These are phyloP conservation scores for Colinus virginianus DNA, from an alignment of 2,113 vertebrate species.

Conservation along the genomic window DNA sequence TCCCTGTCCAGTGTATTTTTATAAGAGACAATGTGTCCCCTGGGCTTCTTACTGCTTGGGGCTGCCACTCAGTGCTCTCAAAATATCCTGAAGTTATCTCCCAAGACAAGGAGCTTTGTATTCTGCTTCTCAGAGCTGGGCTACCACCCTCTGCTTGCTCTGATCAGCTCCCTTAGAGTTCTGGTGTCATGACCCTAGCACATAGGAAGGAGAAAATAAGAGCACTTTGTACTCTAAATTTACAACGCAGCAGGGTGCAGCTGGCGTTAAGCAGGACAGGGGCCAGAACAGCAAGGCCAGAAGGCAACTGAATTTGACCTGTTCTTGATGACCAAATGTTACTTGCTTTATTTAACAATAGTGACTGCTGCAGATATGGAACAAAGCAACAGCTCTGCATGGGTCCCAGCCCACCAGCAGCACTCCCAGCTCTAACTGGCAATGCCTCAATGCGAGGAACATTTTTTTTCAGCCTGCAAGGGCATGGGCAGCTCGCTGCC, in stretches of 20 bases:
- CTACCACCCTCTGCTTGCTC: not conserved
- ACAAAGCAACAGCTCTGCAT: not conserved
- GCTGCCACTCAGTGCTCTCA: not conserved
- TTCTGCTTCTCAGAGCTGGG: accelerated
- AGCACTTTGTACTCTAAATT: not conserved
- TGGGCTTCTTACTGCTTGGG: not conserved
- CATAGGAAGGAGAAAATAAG: not conserved
- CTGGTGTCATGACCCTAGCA: not conserved
- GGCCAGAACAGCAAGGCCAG: not conserved
- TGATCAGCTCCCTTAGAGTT: not conserved
- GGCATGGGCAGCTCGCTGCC: not conserved
- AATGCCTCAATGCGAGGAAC: not conserved
- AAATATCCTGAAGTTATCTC: not conserved
- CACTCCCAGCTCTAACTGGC: not conserved
- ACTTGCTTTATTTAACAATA: not conserved
- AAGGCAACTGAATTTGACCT: not conserved
- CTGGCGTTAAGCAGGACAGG: not conserved
- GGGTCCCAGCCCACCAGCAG: not conserved
- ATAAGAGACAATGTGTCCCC: not conserved
- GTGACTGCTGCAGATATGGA: not conserved
- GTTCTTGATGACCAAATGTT: not conserved
- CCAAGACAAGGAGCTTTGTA: not conserved
- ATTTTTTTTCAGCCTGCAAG: not conserved
- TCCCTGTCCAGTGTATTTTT: not conserved
- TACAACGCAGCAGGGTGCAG: not conserved